These are phyloP conservation scores for Eolophus roseicapilla DNA, from an alignment of 2,113 vertebrate genomes.

Conservation along the genomic window DNA sequence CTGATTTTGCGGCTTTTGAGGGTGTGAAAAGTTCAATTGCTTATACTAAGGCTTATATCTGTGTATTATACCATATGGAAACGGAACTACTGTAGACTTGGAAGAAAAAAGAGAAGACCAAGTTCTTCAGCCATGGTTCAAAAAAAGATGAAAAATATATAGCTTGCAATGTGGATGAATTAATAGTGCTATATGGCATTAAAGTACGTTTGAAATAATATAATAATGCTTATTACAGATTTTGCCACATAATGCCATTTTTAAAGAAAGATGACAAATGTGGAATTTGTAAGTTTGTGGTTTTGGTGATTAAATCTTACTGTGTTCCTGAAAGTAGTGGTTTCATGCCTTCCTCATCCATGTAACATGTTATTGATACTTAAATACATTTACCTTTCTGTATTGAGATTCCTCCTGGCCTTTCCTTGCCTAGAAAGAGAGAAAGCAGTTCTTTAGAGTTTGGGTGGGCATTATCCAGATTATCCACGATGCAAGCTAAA, in stretches of 20 bases:
- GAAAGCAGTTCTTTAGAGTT: not conserved
- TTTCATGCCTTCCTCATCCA: not conserved
- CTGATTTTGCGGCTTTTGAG: conserved; percentile 90
- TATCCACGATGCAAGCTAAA: not conserved
- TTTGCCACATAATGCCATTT: not conserved
- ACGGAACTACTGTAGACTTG: conserved; percentile 81
- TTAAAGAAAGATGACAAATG: not conserved
- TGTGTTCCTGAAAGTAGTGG: not conserved
- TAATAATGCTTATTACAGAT: not conserved
- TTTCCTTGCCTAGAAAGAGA: not conserved
- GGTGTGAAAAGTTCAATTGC: conserved; percentile 98
- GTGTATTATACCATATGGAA: conserved; percentile 76
- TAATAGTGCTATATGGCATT: not conserved
- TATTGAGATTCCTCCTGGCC: not conserved
- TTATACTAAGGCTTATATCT: conserved; percentile 84
- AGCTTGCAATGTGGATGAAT: not conserved
- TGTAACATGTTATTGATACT: not conserved
- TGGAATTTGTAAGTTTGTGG: not conserved
- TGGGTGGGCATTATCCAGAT: not conserved
- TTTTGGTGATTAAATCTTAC: not conserved
- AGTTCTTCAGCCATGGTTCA: conserved; percentile 68
- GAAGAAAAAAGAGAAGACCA: conserved; percentile 73
- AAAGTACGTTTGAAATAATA: not conserved
- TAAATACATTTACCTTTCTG: not conserved
- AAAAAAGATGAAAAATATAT: conserved; percentile 53